Base-by-base conservation (phyloP, 2,888 invertebrate species). In the Tinea trinotella region DNA sequence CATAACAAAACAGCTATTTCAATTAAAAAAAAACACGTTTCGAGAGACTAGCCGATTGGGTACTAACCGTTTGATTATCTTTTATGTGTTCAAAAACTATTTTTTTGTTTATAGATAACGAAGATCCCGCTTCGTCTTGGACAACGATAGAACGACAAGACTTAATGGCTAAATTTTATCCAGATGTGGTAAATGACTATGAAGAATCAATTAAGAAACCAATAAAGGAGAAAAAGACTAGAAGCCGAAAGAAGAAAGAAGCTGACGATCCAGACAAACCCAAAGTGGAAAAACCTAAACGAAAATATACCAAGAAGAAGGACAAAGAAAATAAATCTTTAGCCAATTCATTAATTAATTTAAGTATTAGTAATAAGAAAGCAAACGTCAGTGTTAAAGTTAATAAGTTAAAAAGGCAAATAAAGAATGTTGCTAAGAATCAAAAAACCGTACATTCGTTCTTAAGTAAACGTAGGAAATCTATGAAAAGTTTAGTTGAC, bases 131-230 rank as follows among this genome's bases (percentile, higher is more conserved):
- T 24, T 76, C 80, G 22, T 75, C 90, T 0, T 91, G 90, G 88
- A 88, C 88, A 0, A 92, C 92, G 1, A 87, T 90, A 19, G 94
- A 94, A 68, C 90, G 93, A 0, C 88, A 91, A 68, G 78, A 87
- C 57, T 71, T 90, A 15, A 87, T 94, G 61, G 76, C 84, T 30
- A 70, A 76, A 59, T 89, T 90, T 50, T 93, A 92, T 71, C 90
- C 92, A 15, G 73, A 87, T 1, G 56, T 93, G 55, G 91, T 92
- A 0, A 76, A 88, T 49, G 66, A 66, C 1, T 92, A 87, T 61
- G 85, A 90, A 59, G 87, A 87, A 57, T 76, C 79, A 2, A 77
- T 84, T 22, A 87, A 89, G 57, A 88, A 90, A 70, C 83, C 86
- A 58, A 73, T 66, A 0, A 88, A 86, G 63, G 82, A 77, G 61